Conservation (phyloP, 2,888 invertebrate species). For the Cybosia mesomella region DNA sequence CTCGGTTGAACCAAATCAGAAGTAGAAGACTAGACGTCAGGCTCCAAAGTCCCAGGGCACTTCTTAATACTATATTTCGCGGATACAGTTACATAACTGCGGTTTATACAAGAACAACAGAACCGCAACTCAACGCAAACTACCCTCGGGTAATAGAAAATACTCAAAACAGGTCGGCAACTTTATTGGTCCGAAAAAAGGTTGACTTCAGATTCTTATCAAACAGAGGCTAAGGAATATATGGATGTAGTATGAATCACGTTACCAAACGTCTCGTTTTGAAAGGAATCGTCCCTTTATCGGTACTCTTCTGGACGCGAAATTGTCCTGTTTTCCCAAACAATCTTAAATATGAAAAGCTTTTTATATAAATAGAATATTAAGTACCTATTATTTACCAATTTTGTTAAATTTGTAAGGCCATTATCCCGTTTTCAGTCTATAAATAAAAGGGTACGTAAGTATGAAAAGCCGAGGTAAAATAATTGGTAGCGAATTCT, state of each 20-base stretch:
- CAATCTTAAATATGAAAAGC: neutral
- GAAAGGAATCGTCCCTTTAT: neutral
- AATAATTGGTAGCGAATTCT: neutral
- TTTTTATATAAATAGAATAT: neutral
- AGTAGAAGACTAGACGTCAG: neutral
- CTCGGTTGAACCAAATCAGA: neutral
- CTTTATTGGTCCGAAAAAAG: conserved; percentile 33
- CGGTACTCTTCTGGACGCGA: neutral
- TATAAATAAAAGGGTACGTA: neutral
- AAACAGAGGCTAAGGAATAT: conserved; percentile 33
- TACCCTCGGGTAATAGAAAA: conserved; percentile 27
- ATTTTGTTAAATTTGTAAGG: neutral
- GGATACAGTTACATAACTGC: neutral
- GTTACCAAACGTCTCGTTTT: neutral
- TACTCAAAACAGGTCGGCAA: conserved; percentile 30
- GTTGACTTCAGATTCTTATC: conserved; percentile 44
- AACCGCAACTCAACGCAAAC: conserved; percentile 15
- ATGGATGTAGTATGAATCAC: conserved; percentile 28
- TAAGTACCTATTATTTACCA: neutral
- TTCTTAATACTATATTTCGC: neutral
- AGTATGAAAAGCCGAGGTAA: neutral
- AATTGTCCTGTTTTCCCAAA: neutral
- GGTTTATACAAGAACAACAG: conserved; percentile 21
- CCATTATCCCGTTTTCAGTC: neutral
- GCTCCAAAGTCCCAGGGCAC: neutral